A percentile compares a stretch with the other conserved stretches of the same genome.
phyloP scores from a whole-genome alignment of 2,797 vertebrate species.

The Siniperca obscura region DNA sequence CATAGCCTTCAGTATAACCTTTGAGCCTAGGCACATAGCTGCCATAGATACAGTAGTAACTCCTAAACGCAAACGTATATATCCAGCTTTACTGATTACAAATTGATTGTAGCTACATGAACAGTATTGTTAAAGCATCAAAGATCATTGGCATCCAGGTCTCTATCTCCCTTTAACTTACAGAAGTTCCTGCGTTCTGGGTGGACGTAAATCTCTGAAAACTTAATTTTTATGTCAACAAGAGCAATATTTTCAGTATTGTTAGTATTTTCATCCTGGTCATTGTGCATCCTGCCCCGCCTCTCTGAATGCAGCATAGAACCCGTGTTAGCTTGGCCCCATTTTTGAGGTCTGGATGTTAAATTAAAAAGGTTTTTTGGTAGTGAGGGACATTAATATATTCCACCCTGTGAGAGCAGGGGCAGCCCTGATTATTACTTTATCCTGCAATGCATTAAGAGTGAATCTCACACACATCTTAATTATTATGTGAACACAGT shows the following conservation, averaged over 20 bases:
- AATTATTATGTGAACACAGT: constrained; percentile 2
- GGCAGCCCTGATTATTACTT: background rate
- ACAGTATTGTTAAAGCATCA: too few species aligned
- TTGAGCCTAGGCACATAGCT: too few species aligned
- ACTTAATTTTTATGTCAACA: background rate
- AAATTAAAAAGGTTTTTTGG: background rate
- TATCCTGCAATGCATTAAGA: constrained; percentile 1
- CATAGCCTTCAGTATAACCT: too few species aligned
- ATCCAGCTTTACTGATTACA: constrained; percentile 2
- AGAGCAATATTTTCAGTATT: background rate
- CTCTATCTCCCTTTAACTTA: background rate
- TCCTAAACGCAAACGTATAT: background rate
- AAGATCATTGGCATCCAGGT: background rate
- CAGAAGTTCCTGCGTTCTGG: background rate
- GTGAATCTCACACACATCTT: constrained; percentile 7
- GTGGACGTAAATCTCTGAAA: background rate
- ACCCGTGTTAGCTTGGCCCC: background rate
- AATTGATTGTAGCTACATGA: background rate
- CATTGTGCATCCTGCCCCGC: background rate
- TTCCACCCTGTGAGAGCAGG: background rate
- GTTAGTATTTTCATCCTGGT: background rate
- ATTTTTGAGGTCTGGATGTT: constrained; percentile 7
- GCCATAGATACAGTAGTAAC: too few species aligned
- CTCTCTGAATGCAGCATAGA: background rate
- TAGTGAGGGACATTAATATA: constrained; percentile 2